These are phyloP conservation scores for Epinephelus fuscoguttatus DNA, from an alignment of 2,113 vertebrate species.

Conservation along the genomic window DNA sequence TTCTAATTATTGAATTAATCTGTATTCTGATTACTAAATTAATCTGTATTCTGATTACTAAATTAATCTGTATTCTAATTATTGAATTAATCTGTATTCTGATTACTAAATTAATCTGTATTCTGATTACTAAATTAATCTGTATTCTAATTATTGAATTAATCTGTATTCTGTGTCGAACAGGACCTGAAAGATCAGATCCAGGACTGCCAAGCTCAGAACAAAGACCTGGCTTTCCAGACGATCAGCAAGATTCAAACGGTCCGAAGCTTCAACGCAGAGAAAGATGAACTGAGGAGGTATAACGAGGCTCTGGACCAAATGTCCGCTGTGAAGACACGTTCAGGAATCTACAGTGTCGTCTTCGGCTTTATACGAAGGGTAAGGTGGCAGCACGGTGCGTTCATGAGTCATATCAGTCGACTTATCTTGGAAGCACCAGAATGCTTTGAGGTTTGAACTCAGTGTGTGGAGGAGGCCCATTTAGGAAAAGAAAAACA, in stretches of 20 bases:
- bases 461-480: background rate
- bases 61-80: background rate
- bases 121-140: background rate
- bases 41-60: background rate
- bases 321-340: conserved; percentile 76
- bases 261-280: conserved; percentile 86
- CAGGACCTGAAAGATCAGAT: conserved; percentile 80
- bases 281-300: conserved; percentile 80
- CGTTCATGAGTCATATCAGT: background rate
- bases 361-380: conserved; percentile 71
- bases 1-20: background rate
- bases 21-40: background rate
- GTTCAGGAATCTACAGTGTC: conserved; percentile 63
- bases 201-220: conserved; percentile 86
- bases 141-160: too few species aligned
- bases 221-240: conserved; percentile 83
- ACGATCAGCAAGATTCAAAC: conserved; percentile 81
- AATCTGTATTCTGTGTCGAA: background rate
- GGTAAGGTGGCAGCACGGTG: conserved; percentile 74
- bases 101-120: background rate
- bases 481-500: background rate
- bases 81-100: background rate
- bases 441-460: background rate
- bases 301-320: conserved; percentile 79
- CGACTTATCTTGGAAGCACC: background rate